Evolutionary conservation across 1,140 invertebrate genomes (phyloP).

Genomic region (Bombus superbus): DNA sequence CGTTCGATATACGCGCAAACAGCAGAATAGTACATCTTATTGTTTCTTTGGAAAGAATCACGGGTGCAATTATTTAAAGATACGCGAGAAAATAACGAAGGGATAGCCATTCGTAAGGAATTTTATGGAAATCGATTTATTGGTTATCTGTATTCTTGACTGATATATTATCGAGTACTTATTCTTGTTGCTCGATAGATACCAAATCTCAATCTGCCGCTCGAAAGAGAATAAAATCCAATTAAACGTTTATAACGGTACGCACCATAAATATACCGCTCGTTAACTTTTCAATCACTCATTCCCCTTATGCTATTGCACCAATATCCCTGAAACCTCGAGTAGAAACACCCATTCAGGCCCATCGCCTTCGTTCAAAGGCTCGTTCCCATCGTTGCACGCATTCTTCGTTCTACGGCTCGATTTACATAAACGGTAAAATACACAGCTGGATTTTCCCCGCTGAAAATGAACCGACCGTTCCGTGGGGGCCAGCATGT

Average conservation of each 20-base stretch:
- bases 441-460: conserved; percentile 25
- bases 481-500: neutral
- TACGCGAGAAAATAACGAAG: too few relatives aligned
- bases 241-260: neutral
- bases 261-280: neutral
- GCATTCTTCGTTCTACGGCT: neutral
- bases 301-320: neutral
- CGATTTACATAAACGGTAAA: conserved; percentile 27
- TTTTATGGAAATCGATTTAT: too few relatives aligned
- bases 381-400: neutral
- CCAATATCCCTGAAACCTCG: neutral
- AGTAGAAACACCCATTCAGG: conserved; percentile 5
- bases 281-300: conserved; percentile 6
- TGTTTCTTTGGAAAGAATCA: too few relatives aligned
- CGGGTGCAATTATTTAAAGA: too few relatives aligned
- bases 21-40: too few relatives aligned
- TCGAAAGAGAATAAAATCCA: neutral
- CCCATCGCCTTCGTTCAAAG: neutral
- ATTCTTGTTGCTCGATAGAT: neutral
- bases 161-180: neutral
- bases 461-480: neutral
- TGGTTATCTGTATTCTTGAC: too few relatives aligned
- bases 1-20: too few relatives aligned
- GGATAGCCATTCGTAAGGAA: too few relatives aligned
- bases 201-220: neutral